These are phyloP conservation scores for Serilophus lunatus DNA, from an alignment of 2,113 vertebrate species.

Conservation along the genomic window DNA sequence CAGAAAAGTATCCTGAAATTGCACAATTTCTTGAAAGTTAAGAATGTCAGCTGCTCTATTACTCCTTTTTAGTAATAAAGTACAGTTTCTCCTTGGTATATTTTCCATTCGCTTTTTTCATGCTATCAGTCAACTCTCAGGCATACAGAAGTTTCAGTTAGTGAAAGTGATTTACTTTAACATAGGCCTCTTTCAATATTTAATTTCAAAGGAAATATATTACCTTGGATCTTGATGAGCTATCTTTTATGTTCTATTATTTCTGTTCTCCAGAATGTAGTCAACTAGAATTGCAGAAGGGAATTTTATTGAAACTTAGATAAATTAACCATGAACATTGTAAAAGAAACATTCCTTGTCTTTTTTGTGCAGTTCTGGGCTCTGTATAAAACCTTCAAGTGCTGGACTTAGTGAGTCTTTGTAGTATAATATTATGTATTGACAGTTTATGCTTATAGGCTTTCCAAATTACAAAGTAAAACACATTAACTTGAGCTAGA, in stretches of 20 bases:
- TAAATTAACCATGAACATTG: neutral
- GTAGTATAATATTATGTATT: neutral
- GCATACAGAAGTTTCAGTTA: neutral
- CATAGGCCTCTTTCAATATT: neutral
- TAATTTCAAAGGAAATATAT: neutral
- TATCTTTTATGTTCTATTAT: neutral
- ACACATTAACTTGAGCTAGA: neutral
- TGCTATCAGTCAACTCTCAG: neutral
- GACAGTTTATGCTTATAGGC: neutral
- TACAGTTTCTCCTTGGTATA: neutral
- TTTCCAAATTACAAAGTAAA: neutral
- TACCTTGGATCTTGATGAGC: neutral
- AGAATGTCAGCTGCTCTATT: neutral
- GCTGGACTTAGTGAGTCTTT: neutral
- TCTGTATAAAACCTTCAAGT: neutral
- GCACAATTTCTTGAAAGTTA: neutral
- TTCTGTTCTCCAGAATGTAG: neutral
- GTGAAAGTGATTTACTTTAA: neutral
- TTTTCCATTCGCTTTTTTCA: neutral
- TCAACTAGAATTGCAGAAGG: neutral
- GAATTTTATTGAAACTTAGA: neutral
- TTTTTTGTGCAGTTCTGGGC: neutral
- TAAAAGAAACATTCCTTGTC: neutral
- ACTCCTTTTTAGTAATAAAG: neutral
- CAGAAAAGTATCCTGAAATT: neutral